Base-by-base conservation (phyloP, 2,888 invertebrate species). In the Rutpela maculata region DNA sequence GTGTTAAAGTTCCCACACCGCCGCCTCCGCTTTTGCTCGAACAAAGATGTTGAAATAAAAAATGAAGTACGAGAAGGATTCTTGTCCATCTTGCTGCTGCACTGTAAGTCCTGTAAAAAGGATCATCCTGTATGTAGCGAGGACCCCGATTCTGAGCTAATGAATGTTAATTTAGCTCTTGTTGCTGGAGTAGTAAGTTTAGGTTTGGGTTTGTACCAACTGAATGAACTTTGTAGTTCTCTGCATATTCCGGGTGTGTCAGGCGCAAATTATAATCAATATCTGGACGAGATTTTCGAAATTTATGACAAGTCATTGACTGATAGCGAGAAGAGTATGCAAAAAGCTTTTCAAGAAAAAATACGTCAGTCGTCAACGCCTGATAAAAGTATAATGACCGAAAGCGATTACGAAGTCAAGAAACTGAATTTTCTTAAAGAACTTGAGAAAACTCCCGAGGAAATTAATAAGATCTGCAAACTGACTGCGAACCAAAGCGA, bases 111-210 rank as follows among this genome's bases (percentile, higher is more conserved):
- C 38, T 85, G 85, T 55, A 70, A 80, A 70, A 81, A 75, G 38
- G 77, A 81, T 26, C 80, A 82, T 68, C 70, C 82, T 11, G 78
- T 85, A 1, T 83, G 83, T 68, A 85, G 82, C 57, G 85, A 85
- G 75, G 83, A 85, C 55, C 83, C 84, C 0, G 77, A 82, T 62
- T 78, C 77, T 0, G 85, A 84, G 12, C 71, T 83, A 38, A 79
- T 85, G 71, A 83, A 81, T 60, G 83, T 82, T 0, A 85, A 85
- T 78, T 78, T 84, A 55, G 85, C 85, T 10, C 76, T 81, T 26
- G 82, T 85, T 3, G 84, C 85, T 12, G 85, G 85, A 10, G 77
- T 85, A 59, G 67, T 81, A 0, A 85, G 85, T 75, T 78, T 84
- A 18, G 82, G 84, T 9, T 71, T 84, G 63, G 76, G 79, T 74